Base-by-base conservation (phyloP, 2,113 vertebrate genomes). In the Athene noctua region DNA sequence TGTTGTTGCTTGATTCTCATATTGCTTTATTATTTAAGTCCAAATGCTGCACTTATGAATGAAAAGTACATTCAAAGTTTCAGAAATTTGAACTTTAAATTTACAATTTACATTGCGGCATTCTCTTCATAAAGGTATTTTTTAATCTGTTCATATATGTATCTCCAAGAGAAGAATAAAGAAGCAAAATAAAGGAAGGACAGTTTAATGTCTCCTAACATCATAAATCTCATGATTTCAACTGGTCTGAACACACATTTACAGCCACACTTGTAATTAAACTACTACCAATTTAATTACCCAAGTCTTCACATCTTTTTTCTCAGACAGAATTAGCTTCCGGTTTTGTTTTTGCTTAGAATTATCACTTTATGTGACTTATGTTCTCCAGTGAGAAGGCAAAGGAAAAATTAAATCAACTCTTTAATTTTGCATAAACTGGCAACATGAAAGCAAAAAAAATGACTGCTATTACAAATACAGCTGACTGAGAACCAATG, bases 101-200 rank as follows among this genome's bases (percentile, higher is more conserved):
- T 34, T 80, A 61, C 19, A 44, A 49, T 57, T 95, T 80, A 84
- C 23, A 40, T 49, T 52, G 13, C 21, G 13, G 13, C 46, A 59
- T 67, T 91, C 21, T 65, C 40, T 57, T 44, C 36, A 81, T 62
- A 88, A 79, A 71, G 29, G 44, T 77, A 49, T 62, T 96, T 88
- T 88, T 84, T 66, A 86, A 77, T 66, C 34, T 88, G 26, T 59
- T 92, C 54, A 52, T 40, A 36, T 81, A 77, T 20, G 11, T 78
- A 94, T 61, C 54, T 93, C 74, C n/a, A 73, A 93, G 19, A 90
- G 82, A 84, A 97, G 25, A 96, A 44, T 44, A 92, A 89, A 94
- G 52, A 77, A 91, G 20, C 5, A 87, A 88, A 86, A 88, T 67
- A 86, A 86, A 96, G 58, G 23, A 67, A 78, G 51, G 84, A 91